These are phyloP conservation scores for Drosophila rhopaloa DNA, from an alignment of 1,140 invertebrate genomes.

Conservation along the genomic window DNA sequence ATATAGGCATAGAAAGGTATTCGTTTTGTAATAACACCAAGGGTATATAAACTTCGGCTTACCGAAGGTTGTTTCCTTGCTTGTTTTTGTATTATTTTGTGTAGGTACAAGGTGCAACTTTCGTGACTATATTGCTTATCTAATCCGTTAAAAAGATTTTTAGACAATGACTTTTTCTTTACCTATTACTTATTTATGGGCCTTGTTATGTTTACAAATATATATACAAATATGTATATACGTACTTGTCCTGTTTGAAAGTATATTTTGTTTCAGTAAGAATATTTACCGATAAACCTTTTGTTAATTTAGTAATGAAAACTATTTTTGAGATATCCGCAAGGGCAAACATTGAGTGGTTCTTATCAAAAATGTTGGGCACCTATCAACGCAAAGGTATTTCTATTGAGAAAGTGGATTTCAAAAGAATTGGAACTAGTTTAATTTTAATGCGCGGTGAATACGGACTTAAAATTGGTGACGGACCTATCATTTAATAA, in stretches of 20 bases:
- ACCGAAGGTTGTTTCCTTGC: neutral
- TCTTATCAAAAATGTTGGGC: neutral
- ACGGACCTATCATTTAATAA: neutral
- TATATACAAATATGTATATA: neutral
- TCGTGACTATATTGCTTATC: slow-evolving; percentile 5
- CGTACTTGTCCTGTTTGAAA: neutral
- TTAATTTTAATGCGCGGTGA: neutral
- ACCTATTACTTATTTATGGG: neutral
- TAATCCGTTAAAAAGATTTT: slow-evolving; percentile 9
- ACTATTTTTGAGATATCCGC: neutral
- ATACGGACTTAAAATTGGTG: neutral
- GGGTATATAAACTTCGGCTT: neutral
- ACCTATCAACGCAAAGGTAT: neutral
- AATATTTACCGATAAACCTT: neutral
- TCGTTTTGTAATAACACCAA: neutral
- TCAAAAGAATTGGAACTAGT: slow-evolving; percentile 5
- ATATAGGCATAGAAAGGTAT: no score
- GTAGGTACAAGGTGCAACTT: slow-evolving; percentile 4
- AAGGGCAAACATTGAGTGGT: neutral
- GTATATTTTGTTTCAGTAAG: neutral
- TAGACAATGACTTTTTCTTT: slow-evolving; percentile 2
- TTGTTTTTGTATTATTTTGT: neutral
- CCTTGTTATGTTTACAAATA: neutral
- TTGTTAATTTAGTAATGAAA: neutral
- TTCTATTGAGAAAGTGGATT: neutral